Percentiles rank a stretch among this genome's conserved stretches.
Conservation (phyloP, 2,113 vertebrate species). For the Takifugu bimaculatus region DNA sequence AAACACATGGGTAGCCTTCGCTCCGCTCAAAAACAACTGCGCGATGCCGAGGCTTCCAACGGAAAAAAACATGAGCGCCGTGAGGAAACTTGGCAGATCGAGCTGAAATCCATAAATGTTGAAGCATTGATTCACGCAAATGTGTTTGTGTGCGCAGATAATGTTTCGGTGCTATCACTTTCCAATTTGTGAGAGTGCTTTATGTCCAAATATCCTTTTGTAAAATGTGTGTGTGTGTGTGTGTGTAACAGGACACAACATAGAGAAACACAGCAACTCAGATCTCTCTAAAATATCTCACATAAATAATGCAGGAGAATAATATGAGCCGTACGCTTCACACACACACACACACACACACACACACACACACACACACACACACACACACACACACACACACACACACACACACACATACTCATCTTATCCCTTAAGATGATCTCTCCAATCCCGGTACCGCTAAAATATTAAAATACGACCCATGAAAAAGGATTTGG, state of each 20-base stretch:
- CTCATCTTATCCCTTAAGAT: slow-evolving; percentile 22
- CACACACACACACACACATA: slow-evolving; percentile 3
- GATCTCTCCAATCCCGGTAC: slow-evolving; percentile 17
- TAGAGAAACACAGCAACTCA: slow-evolving; percentile 5
- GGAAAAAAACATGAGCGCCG: slow-evolving; percentile 50
- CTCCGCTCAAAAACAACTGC: slow-evolving; percentile 51
- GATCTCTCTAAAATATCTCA: slow-evolving; percentile 47
- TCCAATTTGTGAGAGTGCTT: slow-evolving; percentile 1
- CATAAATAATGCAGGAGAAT: slow-evolving; percentile 52
- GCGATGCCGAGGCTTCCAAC: slow-evolving; percentile 33
- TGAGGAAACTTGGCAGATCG: slow-evolving; percentile 40
- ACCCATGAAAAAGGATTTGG: slow-evolving; percentile 8
- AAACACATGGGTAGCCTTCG: slow-evolving; percentile 71
- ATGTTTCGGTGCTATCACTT: slow-evolving; percentile 17
- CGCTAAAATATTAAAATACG: slow-evolving; percentile 35
- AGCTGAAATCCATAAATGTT: slow-evolving; percentile 41
- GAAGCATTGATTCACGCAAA: slow-evolving; percentile 25
- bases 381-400: slow-evolving; percentile 2
- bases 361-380: slow-evolving; percentile 2
- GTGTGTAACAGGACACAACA: slow-evolving; percentile 17
- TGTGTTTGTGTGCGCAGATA: slow-evolving; percentile 15
- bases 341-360: slow-evolving; percentile 4
- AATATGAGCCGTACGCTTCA: slow-evolving; percentile 23
- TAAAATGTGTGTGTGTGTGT: slow-evolving; percentile 7
- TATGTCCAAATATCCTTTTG: slow-evolving; percentile 13